phyloP scores from a whole-genome alignment of 2,113 vertebrate genomes.

The Stigmatopora argus region DNA sequence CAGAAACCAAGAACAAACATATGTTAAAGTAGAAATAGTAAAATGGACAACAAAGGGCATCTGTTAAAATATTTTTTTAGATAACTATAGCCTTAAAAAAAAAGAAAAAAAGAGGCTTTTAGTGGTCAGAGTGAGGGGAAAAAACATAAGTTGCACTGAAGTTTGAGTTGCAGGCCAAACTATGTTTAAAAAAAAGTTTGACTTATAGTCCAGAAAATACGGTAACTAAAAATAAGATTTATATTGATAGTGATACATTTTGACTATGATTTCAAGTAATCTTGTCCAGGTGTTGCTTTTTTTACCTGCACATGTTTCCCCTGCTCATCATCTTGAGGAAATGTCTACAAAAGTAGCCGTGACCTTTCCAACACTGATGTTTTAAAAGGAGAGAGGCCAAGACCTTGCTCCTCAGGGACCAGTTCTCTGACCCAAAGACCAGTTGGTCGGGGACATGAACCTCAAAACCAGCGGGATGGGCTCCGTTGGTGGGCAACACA shows the following conservation, averaged over 20 bases:
- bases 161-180: too few species aligned
- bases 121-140: too few species aligned
- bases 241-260: neutral
- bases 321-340: slow-evolving; percentile 49
- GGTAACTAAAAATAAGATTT: neutral
- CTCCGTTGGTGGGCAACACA: slow-evolving; percentile 24
- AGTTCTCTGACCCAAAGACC: slow-evolving; percentile 49
- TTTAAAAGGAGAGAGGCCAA: slow-evolving; percentile 59
- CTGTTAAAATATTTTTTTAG: too few species aligned
- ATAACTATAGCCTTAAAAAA: too few species aligned
- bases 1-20: too few species aligned
- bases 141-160: too few species aligned
- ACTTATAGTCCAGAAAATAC: neutral
- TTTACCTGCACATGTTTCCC: slow-evolving; percentile 51
- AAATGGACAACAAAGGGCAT: too few species aligned
- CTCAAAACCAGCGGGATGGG: slow-evolving; percentile 40
- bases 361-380: slow-evolving; percentile 56
- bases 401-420: slow-evolving; percentile 51
- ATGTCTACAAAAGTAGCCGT: slow-evolving; percentile 35
- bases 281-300: slow-evolving; percentile 12
- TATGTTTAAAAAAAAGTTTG: too few species aligned
- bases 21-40: too few species aligned
- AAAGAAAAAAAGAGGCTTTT: too few species aligned
- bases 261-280: slow-evolving; percentile 25
- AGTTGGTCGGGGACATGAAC: slow-evolving; percentile 53